Percentiles rank a stretch among this genome's conserved stretches.
These are phyloP conservation scores for Lutjanus erythropterus DNA, from an alignment of 2,113 vertebrate genomes.

Conservation along the genomic window DNA sequence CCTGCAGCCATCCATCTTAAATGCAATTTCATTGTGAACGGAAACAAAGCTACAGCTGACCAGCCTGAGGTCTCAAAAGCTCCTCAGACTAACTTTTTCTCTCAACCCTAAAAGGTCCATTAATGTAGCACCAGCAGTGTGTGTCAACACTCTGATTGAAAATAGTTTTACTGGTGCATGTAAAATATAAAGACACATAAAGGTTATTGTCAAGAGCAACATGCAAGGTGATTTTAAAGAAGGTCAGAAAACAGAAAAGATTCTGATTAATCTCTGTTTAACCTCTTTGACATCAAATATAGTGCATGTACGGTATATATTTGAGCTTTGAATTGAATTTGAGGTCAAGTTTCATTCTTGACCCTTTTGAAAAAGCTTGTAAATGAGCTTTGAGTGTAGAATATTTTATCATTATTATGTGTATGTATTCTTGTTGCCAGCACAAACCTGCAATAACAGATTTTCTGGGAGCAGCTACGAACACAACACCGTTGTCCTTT, in stretches of 20 bases:
- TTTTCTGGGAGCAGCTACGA: too few species aligned
- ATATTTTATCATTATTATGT: neutral
- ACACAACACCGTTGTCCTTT: too few species aligned
- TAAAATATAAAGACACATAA: neutral
- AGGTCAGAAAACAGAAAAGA: neutral
- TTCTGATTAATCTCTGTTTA: neutral
- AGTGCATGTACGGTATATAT: neutral
- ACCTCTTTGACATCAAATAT: neutral
- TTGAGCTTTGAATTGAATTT: neutral
- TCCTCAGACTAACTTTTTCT: neutral
- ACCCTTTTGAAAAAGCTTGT: neutral
- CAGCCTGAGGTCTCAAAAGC: neutral
- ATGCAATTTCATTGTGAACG: conserved; percentile 4
- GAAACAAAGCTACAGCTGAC: neutral
- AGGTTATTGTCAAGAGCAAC: neutral
- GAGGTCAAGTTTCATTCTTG: neutral
- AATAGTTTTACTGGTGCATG: neutral
- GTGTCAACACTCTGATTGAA: neutral
- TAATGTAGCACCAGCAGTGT: neutral
- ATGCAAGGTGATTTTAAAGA: neutral
- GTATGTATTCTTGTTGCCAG: too few species aligned
- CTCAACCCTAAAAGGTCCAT: neutral
- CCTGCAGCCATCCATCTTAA: neutral
- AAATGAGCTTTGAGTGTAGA: neutral
- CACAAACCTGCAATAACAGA: too few species aligned